These are phyloP conservation scores for Drosophila nigromelanica DNA, from an alignment of 1,140 invertebrate species.

Conservation along the genomic window DNA sequence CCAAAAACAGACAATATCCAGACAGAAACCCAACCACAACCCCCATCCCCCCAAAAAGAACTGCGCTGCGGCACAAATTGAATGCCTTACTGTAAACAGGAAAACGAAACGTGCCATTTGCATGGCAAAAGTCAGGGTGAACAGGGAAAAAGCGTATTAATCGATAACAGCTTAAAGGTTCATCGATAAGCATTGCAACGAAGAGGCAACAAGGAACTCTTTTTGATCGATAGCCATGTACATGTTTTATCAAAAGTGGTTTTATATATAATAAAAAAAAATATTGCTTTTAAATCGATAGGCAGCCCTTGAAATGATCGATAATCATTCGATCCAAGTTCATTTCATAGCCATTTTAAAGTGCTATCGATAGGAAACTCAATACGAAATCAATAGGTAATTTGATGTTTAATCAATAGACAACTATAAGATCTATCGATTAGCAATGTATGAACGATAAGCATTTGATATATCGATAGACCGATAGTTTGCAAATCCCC, in stretches of 20 bases:
- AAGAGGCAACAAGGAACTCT: background rate
- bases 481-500: too few species aligned
- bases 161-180: background rate
- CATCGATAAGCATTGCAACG: background rate
- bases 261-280: background rate
- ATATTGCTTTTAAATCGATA: background rate
- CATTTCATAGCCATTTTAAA: too few species aligned
- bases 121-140: slow-evolving; percentile 18
- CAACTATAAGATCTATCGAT: background rate
- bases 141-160: background rate
- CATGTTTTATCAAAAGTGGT: background rate
- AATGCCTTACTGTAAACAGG: slow-evolving; percentile 9
- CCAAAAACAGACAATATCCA: slow-evolving; percentile 31
- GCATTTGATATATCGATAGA: too few species aligned
- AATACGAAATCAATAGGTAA: background rate
- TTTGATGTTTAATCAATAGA: background rate
- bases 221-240: background rate
- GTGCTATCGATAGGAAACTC: background rate
- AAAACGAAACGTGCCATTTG: slow-evolving; percentile 67
- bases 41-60: background rate
- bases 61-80: slow-evolving; percentile 14
- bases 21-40: slow-evolving; percentile 7
- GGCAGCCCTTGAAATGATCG: too few species aligned
- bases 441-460: too few species aligned
- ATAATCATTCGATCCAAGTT: too few species aligned